A percentile compares a stretch with the other conserved stretches of the same genome.
These are phyloP conservation scores for Ictidomys tridecemlineatus DNA, from an alignment of 2,113 vertebrate genomes.

Conservation along the genomic window DNA sequence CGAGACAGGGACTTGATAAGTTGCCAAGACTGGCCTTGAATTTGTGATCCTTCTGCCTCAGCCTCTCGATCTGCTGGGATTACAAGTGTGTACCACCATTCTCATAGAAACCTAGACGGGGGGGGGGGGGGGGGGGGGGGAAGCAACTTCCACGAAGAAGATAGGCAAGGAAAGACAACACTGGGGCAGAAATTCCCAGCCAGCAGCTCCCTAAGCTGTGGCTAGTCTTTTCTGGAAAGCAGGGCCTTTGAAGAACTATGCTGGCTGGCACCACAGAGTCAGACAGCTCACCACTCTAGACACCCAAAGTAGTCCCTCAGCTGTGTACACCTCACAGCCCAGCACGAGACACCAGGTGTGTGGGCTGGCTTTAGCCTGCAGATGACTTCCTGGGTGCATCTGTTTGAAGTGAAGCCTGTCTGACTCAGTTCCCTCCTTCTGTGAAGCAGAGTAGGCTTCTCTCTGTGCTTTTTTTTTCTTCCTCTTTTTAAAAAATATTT, in stretches of 20 bases:
- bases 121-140: accelerated
- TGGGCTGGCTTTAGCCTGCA: too few species aligned
- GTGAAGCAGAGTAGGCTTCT: not conserved
- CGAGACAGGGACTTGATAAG: too few species aligned
- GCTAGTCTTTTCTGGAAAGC: not conserved
- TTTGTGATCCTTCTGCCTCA: too few species aligned
- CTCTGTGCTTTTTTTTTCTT: not conserved
- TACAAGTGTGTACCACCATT: too few species aligned
- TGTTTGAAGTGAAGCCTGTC: not conserved
- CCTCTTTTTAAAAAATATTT: too few species aligned
- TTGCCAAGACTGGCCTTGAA: too few species aligned
- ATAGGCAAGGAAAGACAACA: not conserved
- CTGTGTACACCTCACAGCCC: not conserved
- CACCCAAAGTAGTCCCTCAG: not conserved
- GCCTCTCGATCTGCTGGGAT: too few species aligned
- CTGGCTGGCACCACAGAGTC: not conserved
- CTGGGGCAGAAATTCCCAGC: not conserved
- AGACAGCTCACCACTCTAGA: not conserved
- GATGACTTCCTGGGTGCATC: not conserved
- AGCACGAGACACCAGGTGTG: accelerated
- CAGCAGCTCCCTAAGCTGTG: not conserved
- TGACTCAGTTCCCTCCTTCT: not conserved
- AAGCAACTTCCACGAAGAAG: not conserved
- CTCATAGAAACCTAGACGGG: too few species aligned
- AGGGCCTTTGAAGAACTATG: not conserved